phyloP scores from a whole-genome alignment of 2,888 invertebrate species.

The Lysandra coridon region DNA sequence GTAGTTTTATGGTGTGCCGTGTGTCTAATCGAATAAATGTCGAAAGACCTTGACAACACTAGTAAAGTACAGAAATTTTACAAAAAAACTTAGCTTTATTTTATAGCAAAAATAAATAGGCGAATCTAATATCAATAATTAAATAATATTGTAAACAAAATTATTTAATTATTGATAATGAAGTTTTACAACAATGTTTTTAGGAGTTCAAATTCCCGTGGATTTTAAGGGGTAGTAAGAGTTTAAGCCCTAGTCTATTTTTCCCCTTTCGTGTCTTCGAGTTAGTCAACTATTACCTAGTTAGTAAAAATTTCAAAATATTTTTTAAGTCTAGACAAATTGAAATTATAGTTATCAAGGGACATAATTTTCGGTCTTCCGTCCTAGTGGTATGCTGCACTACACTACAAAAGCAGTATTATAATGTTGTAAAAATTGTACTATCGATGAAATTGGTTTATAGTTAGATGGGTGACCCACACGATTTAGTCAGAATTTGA shows the following conservation, averaged over 20 bases:
- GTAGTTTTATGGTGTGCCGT: too few species aligned
- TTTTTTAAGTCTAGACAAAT: background rate
- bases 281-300: background rate
- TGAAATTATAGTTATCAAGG: background rate
- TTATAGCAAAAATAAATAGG: too few species aligned
- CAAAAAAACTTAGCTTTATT: too few species aligned
- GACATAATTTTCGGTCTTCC: background rate
- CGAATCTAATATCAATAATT: too few species aligned
- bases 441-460: background rate
- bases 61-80: background rate
- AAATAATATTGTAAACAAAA: too few species aligned
- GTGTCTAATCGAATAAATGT: background rate
- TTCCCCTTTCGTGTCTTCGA: background rate
- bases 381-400: background rate
- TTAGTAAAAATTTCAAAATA: background rate
- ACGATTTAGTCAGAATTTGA: background rate
- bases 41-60: background rate
- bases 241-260: background rate
- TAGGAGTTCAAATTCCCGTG: background rate
- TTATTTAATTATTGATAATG: too few species aligned
- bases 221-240: background rate
- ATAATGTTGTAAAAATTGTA: background rate
- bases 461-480: background rate
- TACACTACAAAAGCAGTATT: constrained; percentile 1
- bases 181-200: background rate